Evolutionary conservation across 2,888 invertebrate genomes (phyloP).

Genomic region (Myopa testacea): DNA sequence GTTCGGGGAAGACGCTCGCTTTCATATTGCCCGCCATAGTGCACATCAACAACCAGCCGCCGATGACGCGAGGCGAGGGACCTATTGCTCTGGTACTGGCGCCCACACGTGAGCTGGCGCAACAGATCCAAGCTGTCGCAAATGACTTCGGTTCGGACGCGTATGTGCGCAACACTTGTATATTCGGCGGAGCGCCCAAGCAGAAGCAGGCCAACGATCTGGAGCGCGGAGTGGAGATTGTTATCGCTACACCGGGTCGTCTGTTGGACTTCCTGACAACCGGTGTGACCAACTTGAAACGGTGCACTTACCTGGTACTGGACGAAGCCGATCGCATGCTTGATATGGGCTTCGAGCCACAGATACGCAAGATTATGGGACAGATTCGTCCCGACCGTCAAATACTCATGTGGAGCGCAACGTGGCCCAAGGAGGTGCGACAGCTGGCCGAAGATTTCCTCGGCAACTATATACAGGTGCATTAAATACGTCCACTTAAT

Average conservation of each 20-base stretch:
- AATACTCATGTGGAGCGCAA: constrained; percentile 98
- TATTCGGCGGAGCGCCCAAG: constrained; percentile 94
- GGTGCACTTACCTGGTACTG: constrained; percentile 86
- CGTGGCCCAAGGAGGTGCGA: constrained; percentile 98
- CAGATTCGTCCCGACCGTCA: constrained; percentile 95
- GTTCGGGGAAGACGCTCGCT: constrained; percentile 84
- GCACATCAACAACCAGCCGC: constrained; percentile 85
- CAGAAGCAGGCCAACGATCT: constrained; percentile 79
- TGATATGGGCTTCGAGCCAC: constrained; percentile 98
- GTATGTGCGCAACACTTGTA: constrained; percentile 84
- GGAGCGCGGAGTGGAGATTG: constrained; percentile 85
- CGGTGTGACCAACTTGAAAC: constrained; percentile 78
- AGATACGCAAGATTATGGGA: constrained; percentile 92
- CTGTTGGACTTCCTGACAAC: constrained; percentile 86
- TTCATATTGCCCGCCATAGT: constrained; percentile 87
- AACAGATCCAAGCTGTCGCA: constrained; percentile 86
- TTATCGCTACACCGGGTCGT: constrained; percentile 90
- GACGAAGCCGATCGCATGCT: constrained; percentile 96
- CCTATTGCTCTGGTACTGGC: constrained; percentile 86
- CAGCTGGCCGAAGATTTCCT: constrained; percentile 93
- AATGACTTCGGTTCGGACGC: constrained; percentile 82
- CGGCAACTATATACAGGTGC: constrained; percentile 77
- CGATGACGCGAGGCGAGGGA: constrained; percentile 82
- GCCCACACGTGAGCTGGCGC: constrained; percentile 82
- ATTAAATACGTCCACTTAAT: background rate